These are phyloP conservation scores for Numenius phaeopus DNA, from an alignment of 2,797 vertebrate species.

Conservation along the genomic window DNA sequence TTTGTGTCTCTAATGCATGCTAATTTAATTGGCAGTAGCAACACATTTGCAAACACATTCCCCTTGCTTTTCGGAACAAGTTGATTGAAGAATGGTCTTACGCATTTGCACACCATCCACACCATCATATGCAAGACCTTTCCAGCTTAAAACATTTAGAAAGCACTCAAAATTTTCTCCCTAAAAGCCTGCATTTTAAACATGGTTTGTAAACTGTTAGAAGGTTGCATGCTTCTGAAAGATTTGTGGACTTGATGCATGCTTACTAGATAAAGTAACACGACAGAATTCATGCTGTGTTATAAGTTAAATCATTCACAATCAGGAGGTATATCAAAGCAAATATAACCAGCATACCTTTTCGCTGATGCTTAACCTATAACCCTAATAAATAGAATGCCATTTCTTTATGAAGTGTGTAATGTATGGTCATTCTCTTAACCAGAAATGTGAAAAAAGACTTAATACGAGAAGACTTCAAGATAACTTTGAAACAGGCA, in stretches of 20 bases:
- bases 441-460: slow-evolving; percentile 91
- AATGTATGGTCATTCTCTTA: slow-evolving; percentile 40
- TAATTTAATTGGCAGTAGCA: background rate
- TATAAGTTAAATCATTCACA: background rate
- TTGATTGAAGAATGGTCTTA: background rate
- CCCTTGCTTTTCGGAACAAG: background rate
- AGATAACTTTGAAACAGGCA: slow-evolving; percentile 92
- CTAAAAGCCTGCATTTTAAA: background rate
- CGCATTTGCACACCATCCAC: background rate
- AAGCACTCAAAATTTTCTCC: background rate
- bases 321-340: background rate
- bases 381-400: background rate
- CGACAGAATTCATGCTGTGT: background rate
- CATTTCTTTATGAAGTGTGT: background rate
- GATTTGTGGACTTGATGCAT: background rate
- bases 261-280: background rate
- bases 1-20: background rate
- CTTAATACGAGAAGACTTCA: slow-evolving; percentile 90
- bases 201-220: background rate
- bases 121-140: background rate
- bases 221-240: background rate
- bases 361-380: background rate
- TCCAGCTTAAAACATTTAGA: background rate
- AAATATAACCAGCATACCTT: background rate
- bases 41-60: background rate